These are phyloP conservation scores for Vollenhovia emeryi DNA, from an alignment of 1,140 invertebrate genomes.

Conservation along the genomic window DNA sequence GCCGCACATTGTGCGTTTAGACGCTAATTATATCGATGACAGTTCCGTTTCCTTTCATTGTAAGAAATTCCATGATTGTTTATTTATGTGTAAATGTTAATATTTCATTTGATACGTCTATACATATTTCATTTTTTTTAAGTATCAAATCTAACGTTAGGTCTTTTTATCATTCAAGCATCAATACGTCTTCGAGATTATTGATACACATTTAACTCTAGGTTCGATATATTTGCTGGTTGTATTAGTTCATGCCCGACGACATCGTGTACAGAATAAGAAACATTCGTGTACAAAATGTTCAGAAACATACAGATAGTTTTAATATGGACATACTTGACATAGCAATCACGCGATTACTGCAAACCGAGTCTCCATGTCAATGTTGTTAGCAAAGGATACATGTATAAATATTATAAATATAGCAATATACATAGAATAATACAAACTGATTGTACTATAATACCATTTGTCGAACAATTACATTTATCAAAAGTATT, in stretches of 20 bases:
- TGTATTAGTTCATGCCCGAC: slow-evolving; percentile 9
- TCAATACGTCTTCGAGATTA: background rate
- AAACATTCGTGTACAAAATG: slow-evolving; percentile 59
- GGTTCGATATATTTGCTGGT: slow-evolving; percentile 8
- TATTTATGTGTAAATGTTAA: slow-evolving; percentile 15
- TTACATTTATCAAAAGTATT: background rate
- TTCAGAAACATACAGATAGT: slow-evolving; percentile 54
- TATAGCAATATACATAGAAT: slow-evolving; percentile 60
- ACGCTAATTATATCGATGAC: background rate
- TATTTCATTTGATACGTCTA: slow-evolving; percentile 8
- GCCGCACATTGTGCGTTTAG: background rate
- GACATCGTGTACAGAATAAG: slow-evolving; percentile 64
- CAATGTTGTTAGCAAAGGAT: slow-evolving; percentile 56
- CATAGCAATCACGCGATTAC: slow-evolving; percentile 44
- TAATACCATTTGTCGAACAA: slow-evolving; percentile 43
- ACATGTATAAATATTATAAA: slow-evolving; percentile 64
- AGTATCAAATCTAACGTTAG: background rate
- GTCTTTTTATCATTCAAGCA: background rate
- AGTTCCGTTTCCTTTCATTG: background rate
- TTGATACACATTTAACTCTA: slow-evolving; percentile 16
- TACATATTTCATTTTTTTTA: slow-evolving; percentile 11
- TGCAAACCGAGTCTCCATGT: slow-evolving; percentile 64
- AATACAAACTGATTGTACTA: slow-evolving; percentile 51
- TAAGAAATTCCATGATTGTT: background rate
- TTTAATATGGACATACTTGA: slow-evolving; percentile 37